These are phyloP conservation scores for Holotrichia oblita DNA, from an alignment of 1,140 invertebrate species.

Conservation along the genomic window DNA sequence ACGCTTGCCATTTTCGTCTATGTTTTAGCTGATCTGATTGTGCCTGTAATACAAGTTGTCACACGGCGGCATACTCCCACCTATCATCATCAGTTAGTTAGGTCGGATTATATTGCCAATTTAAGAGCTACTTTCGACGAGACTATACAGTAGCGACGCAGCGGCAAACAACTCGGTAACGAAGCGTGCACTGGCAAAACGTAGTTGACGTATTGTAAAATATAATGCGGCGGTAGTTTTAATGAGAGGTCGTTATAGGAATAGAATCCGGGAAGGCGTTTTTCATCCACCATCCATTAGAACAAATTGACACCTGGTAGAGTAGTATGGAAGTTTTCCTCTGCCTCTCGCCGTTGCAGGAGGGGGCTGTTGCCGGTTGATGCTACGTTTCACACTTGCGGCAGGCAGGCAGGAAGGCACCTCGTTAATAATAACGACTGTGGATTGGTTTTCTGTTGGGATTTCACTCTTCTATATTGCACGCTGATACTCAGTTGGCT, in stretches of 20 bases:
- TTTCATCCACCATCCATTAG: conserved; percentile 58
- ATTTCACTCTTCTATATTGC: conserved; percentile 5
- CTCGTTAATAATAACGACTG: conserved; percentile 48
- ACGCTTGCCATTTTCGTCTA: no score
- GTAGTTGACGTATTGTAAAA: conserved; percentile 45
- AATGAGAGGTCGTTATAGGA: conserved; percentile 59
- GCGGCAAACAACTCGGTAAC: neutral
- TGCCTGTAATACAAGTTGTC: no score
- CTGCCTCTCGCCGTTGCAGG: neutral
- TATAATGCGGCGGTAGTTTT: conserved; percentile 56
- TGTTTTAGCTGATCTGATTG: no score
- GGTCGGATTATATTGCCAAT: conserved; percentile 16
- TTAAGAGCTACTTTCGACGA: neutral
- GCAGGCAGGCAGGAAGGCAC: conserved; percentile 33
- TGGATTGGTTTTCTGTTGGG: conserved; percentile 41
- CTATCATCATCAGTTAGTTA: neutral
- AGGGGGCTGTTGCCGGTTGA: neutral
- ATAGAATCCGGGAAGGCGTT: conserved; percentile 51
- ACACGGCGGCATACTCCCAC: no score
- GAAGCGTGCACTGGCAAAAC: neutral
- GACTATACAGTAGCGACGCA: neutral
- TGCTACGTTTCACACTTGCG: neutral
- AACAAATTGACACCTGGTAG: conserved; percentile 59
- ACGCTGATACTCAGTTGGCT: neutral
- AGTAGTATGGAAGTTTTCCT: neutral